Percentiles rank a stretch among this genome's conserved stretches.
Evolutionary conservation across 2,888 invertebrate species (phyloP).

Genomic region (Listrodromus nycthemerus): DNA sequence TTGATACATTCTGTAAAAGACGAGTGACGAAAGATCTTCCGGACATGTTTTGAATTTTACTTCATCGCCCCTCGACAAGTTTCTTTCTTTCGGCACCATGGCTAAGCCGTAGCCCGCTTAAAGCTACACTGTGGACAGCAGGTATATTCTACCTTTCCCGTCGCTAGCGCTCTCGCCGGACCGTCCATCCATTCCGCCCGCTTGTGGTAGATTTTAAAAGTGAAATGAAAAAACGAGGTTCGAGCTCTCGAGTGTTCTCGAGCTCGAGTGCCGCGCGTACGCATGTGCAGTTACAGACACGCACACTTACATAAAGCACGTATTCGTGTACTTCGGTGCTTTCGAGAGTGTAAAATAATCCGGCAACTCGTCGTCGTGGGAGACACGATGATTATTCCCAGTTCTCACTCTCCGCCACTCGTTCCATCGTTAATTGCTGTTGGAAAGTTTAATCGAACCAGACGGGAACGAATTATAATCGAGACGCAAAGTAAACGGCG

Average conservation of each 20-base stretch:
- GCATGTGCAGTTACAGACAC: not conserved
- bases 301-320: not conserved
- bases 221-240: slow-evolving; percentile 9
- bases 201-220: not conserved
- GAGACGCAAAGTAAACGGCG: not conserved
- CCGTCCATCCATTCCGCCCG: slow-evolving; percentile 29
- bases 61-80: slow-evolving; percentile 16
- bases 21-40: not conserved
- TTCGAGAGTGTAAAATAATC: slow-evolving; percentile 41
- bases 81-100: not conserved
- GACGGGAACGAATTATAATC: not conserved
- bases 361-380: slow-evolving; percentile 46
- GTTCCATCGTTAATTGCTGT: slow-evolving; percentile 28
- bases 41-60: not conserved
- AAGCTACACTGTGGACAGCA: not conserved
- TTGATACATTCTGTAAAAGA: not conserved
- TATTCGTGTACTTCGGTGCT: not conserved
- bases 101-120: slow-evolving; percentile 1
- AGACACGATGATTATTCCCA: slow-evolving; percentile 43
- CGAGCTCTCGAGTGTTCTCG: slow-evolving; percentile 7
- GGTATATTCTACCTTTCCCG: slow-evolving; percentile 25
- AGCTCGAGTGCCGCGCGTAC: not conserved
- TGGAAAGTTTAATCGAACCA: not conserved
- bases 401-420: slow-evolving; percentile 4
- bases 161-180: slow-evolving; percentile 31